A percentile compares a stretch with the other conserved stretches of the same genome.
These are phyloP conservation scores for Sesamia nonagrioides DNA, from an alignment of 1,140 invertebrate species.

Conservation along the genomic window DNA sequence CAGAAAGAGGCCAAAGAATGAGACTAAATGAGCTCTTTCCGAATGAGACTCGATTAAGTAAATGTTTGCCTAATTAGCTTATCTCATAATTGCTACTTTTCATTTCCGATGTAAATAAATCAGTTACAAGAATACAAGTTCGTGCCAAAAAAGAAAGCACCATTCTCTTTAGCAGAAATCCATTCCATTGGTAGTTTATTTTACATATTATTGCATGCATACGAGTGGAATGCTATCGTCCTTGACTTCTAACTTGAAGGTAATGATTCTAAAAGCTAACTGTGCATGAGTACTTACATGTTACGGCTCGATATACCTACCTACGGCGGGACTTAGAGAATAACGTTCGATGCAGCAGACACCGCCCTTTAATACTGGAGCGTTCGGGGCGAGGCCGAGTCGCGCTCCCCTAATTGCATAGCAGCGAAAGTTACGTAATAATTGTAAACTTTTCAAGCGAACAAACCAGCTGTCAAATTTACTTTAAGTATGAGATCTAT, in stretches of 20 bases:
- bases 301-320: not conserved
- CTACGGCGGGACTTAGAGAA: not conserved
- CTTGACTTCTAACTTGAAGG: conserved; percentile 16
- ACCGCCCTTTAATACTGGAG: conserved; percentile 23
- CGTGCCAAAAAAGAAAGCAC: conserved; percentile 14
- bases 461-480: not conserved
- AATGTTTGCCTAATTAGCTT: not conserved
- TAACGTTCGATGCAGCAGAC: conserved; percentile 28
- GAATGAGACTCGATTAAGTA: not conserved
- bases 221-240: conserved; percentile 2
- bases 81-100: not conserved
- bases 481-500: no score
- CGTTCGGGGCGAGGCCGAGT: conserved; percentile 3
- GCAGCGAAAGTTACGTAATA: not conserved
- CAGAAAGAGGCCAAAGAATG: no score
- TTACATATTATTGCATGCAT: conserved; percentile 18
- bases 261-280: not conserved
- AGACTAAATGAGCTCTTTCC: not conserved
- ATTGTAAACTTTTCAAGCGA: conserved; percentile 7
- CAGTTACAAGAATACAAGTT: conserved; percentile 16
- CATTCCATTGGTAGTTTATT: not conserved
- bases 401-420: conserved; percentile 19
- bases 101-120: no score
- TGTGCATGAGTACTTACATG: not conserved
- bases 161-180: not conserved